These are phyloP conservation scores for Catharus bicknelli DNA, from an alignment of 2,113 vertebrate species.

Conservation along the genomic window DNA sequence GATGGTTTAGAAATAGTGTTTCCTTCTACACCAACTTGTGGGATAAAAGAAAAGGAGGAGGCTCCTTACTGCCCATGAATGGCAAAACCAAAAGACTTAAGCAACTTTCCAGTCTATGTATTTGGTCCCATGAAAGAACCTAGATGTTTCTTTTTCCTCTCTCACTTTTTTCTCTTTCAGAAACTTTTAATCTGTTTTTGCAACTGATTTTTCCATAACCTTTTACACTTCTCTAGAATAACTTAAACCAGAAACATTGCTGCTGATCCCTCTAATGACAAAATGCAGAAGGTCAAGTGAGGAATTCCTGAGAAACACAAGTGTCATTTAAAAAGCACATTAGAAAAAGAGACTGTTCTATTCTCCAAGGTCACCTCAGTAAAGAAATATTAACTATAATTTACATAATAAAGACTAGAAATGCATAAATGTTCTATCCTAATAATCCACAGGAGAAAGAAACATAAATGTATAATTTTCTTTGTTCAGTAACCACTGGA, in stretches of 20 bases:
- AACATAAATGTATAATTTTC: slow-evolving; percentile 17
- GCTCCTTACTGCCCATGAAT: slow-evolving; percentile 77
- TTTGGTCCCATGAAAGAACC: slow-evolving; percentile 72
- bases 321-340: slow-evolving; percentile 28
- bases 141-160: slow-evolving; percentile 73
- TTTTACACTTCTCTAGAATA: slow-evolving; percentile 65
- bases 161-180: slow-evolving; percentile 24
- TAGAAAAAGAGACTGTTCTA: slow-evolving; percentile 25
- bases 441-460: slow-evolving; percentile 13
- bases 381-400: slow-evolving; percentile 7
- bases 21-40: slow-evolving; percentile 77
- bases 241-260: slow-evolving; percentile 58
- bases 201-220: slow-evolving; percentile 62
- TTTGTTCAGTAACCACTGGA: neutral
- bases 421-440: neutral
- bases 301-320: slow-evolving; percentile 39
- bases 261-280: slow-evolving; percentile 27
- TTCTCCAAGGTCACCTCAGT: neutral
- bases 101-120: slow-evolving; percentile 72
- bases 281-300: slow-evolving; percentile 57
- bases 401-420: neutral
- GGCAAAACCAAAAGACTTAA: slow-evolving; percentile 77
- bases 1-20: slow-evolving; percentile 85
- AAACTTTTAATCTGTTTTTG: slow-evolving; percentile 70
- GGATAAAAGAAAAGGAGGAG: slow-evolving; percentile 81